Evolutionary conservation across 2,113 vertebrate genomes (phyloP).

Genomic region (Cyphotilapia sp.): DNA sequence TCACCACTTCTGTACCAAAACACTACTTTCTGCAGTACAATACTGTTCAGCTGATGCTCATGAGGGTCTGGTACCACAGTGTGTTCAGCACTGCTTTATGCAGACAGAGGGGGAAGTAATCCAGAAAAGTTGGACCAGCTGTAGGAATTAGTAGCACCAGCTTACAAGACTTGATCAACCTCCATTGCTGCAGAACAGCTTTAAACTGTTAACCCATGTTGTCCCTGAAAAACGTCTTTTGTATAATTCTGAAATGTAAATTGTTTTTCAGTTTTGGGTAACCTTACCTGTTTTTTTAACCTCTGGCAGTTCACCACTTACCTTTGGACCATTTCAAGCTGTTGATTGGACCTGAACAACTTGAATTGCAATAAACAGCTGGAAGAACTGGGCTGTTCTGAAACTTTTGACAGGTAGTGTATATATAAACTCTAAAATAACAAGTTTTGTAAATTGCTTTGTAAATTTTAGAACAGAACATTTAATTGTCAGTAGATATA

Average conservation of each 20-base stretch:
- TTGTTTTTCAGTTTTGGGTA: not conserved
- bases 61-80: not conserved
- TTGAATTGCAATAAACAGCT: not conserved
- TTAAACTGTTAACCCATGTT: not conserved
- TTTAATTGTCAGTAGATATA: not conserved
- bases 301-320: not conserved
- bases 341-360: not conserved
- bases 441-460: not conserved
- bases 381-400: not conserved
- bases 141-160: not conserved
- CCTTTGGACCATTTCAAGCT: not conserved
- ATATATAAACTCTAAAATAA: not conserved
- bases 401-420: fast-evolving
- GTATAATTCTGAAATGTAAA: not conserved
- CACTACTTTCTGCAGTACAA: not conserved
- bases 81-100: not conserved
- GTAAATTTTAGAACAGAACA: not conserved
- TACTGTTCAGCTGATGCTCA: not conserved
- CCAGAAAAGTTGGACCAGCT: not conserved
- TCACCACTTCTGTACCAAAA: not conserved
- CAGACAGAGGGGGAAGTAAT: not conserved
- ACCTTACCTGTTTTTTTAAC: not conserved
- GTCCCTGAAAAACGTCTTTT: not conserved
- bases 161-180: not conserved
- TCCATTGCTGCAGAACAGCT: not conserved